These are phyloP conservation scores for Erpetoichthys calabaricus DNA, from an alignment of 2,797 vertebrate genomes.

Conservation along the genomic window DNA sequence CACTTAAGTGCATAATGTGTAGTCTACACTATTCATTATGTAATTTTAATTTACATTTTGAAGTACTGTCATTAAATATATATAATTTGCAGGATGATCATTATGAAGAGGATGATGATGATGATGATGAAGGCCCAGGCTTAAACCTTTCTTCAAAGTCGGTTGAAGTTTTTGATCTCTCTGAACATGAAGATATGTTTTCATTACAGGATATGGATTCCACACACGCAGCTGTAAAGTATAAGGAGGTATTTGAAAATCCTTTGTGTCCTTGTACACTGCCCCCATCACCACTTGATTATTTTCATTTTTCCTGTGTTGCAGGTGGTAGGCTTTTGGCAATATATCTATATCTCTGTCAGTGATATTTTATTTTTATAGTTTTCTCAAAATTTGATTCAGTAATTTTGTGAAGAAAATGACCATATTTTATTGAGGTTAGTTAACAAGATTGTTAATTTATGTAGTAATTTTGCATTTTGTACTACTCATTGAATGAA, in stretches of 20 bases:
- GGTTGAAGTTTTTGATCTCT: slow-evolving; percentile 69
- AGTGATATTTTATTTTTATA: too few relatives aligned
- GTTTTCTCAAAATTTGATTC: too few relatives aligned
- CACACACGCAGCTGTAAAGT: slow-evolving; percentile 67
- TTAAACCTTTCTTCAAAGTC: slow-evolving; percentile 61
- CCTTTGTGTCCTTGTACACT: not conserved
- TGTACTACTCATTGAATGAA: too few relatives aligned
- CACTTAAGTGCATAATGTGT: too few relatives aligned
- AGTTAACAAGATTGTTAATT: too few relatives aligned
- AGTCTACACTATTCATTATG: too few relatives aligned
- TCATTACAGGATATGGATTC: slow-evolving; percentile 70
- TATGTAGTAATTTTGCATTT: too few relatives aligned
- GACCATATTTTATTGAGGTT: too few relatives aligned
- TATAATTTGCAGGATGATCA: slow-evolving; percentile 59
- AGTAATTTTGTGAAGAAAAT: too few relatives aligned
- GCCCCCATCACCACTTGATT: not conserved
- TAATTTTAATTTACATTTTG: too few relatives aligned
- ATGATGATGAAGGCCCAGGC: slow-evolving; percentile 56
- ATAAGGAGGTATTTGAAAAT: slow-evolving; percentile 64
- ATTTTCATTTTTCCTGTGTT: not conserved
- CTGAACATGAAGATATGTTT: slow-evolving; percentile 64
- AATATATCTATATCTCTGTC: too few relatives aligned
- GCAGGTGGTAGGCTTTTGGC: too few relatives aligned
- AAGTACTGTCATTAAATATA: not conserved
- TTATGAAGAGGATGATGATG: slow-evolving; percentile 56